Conservation (phyloP, 1,140 invertebrate genomes). For the Belonocnema kinseyi region DNA sequence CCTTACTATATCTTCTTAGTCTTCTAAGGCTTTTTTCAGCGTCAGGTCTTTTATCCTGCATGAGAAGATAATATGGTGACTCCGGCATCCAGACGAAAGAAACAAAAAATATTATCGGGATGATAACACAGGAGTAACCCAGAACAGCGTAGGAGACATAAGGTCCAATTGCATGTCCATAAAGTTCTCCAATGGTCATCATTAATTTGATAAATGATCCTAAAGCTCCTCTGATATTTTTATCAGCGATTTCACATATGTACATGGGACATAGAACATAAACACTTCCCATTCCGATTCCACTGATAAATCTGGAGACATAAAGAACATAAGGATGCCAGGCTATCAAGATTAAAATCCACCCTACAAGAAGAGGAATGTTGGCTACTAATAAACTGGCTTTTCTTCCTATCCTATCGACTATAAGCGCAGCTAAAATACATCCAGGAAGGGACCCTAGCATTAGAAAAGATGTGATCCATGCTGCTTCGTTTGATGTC, state of each 20-base stretch:
- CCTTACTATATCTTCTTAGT: constrained; percentile 64
- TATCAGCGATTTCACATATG: constrained; percentile 83
- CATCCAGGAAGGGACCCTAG: constrained; percentile 75
- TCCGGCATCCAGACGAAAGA: constrained; percentile 85
- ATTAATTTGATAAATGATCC: constrained; percentile 83
- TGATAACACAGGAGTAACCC: constrained; percentile 71
- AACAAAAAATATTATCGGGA: constrained; percentile 79
- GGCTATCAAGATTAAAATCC: constrained; percentile 71
- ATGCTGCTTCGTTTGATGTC: constrained; percentile 73
- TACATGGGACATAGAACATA: constrained; percentile 80
- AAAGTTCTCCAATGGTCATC: constrained; percentile 81
- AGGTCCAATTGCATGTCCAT: constrained; percentile 76
- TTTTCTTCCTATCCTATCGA: constrained; percentile 78
- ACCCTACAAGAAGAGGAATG: constrained; percentile 74
- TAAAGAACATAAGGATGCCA: constrained; percentile 67
- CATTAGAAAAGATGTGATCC: constrained; percentile 76
- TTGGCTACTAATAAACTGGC: constrained; percentile 68
- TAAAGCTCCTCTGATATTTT: constrained; percentile 81
- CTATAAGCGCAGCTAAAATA: constrained; percentile 74
- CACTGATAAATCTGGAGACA: constrained; percentile 76
- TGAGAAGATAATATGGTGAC: constrained; percentile 75
- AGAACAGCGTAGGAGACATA: constrained; percentile 75
- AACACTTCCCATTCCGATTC: constrained; percentile 73
- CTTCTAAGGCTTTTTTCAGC: constrained; percentile 71
- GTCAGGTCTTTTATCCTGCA: constrained; percentile 58